Conservation (phyloP, 2,888 invertebrate species). For the Caenorhabditis uteleia region DNA sequence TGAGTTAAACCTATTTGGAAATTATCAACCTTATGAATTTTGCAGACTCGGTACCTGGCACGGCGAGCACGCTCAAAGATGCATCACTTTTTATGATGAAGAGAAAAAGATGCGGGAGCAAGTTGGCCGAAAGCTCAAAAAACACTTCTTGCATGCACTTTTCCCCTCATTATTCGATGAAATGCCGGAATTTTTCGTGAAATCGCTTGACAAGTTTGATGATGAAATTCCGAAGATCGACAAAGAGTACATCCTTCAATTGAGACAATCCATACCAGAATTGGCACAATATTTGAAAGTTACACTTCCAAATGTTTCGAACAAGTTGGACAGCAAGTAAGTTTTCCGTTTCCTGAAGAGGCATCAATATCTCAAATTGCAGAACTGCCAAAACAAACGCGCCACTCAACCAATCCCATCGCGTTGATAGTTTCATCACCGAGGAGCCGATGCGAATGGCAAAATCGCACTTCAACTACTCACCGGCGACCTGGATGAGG, state of each 20-base stretch:
- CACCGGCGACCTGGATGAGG: constrained; percentile 53
- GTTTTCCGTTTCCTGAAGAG: not conserved
- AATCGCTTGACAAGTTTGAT: constrained; percentile 51
- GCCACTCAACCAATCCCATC: constrained; percentile 15
- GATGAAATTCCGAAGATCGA: constrained; percentile 53
- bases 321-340: constrained; percentile 24
- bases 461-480: constrained; percentile 37
- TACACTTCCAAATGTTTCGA: constrained; percentile 15
- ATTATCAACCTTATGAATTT: constrained; percentile 1
- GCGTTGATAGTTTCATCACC: constrained; percentile 63
- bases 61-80: constrained; percentile 47
- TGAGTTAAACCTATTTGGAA: not conserved
- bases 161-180: constrained; percentile 87
- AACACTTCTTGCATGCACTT: constrained; percentile 80
- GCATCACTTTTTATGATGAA: constrained; percentile 78
- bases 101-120: constrained; percentile 82
- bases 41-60: constrained; percentile 55
- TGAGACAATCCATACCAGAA: constrained; percentile 35
- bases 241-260: constrained; percentile 46
- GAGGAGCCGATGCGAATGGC: constrained; percentile 51
- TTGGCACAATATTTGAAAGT: constrained; percentile 29
- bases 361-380: not conserved
- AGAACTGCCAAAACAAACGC: constrained; percentile 8
- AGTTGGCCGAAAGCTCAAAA: constrained; percentile 81
- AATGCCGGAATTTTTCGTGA: constrained; percentile 80